phyloP scores from a whole-genome alignment of 2,113 vertebrate genomes.

The Donacobius atricapilla region DNA sequence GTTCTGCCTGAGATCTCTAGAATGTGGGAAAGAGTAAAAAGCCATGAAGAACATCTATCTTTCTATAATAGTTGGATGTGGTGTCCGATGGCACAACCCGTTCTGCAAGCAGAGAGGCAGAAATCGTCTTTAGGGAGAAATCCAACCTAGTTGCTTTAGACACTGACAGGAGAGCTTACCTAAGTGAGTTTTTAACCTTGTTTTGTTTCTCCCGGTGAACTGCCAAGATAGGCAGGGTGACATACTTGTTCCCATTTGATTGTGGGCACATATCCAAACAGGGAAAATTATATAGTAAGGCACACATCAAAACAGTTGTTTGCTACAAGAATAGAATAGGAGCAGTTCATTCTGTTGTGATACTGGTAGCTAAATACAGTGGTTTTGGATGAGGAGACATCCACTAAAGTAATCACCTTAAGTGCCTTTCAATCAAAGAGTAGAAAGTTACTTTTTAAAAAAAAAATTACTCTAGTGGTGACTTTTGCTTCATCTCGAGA shows the following conservation, averaged over 20 bases:
- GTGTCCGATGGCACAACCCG: not conserved
- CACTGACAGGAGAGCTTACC: not conserved
- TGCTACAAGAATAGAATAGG: not conserved
- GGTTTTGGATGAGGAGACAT: not conserved
- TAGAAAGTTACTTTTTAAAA: not conserved
- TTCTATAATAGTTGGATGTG: rapidly evolving
- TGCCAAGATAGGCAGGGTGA: not conserved
- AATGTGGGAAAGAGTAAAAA: not conserved
- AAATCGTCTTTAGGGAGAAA: not conserved
- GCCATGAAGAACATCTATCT: not conserved
- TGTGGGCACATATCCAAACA: not conserved
- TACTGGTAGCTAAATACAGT: not conserved
- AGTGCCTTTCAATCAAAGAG: not conserved
- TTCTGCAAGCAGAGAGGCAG: not conserved
- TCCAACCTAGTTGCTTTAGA: not conserved
- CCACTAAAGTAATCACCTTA: not conserved
- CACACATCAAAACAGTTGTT: not conserved
- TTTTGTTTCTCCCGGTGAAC: not conserved
- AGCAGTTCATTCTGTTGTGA: not conserved
- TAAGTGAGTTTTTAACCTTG: not conserved
- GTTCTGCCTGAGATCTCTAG: not conserved
- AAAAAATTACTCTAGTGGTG: not conserved
- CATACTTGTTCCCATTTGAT: not conserved
- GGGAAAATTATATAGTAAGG: not conserved
- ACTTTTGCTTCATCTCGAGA: not conserved